Percentiles rank a stretch among this genome's conserved stretches.
Evolutionary conservation across 2,888 invertebrate species (phyloP).

Genomic region (Machimus rusticus): DNA sequence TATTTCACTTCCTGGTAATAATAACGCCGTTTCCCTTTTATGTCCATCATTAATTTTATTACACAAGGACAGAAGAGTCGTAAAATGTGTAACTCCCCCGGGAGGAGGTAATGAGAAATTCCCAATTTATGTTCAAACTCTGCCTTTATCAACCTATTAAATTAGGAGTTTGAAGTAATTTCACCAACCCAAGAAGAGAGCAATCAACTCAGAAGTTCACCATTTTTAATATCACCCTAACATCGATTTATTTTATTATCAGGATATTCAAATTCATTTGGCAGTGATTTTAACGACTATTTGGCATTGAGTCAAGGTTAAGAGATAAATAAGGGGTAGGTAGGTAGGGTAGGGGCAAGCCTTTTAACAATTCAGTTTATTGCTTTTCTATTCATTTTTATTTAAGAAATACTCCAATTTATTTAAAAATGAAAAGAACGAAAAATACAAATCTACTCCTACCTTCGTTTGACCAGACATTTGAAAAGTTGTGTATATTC

Average conservation of each 20-base stretch:
- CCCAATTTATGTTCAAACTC: constrained; percentile 28
- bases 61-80: constrained; percentile 25
- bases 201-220: neutral
- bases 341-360: neutral
- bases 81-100: constrained; percentile 11
- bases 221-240: neutral
- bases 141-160: constrained; percentile 31
- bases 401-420: neutral
- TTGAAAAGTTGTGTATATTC: too few relatives aligned
- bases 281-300: neutral
- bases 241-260: neutral
- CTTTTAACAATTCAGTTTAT: neutral
- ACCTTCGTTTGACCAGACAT: too few relatives aligned
- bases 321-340: neutral
- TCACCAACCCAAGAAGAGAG: neutral
- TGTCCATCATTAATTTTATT: constrained; percentile 35
- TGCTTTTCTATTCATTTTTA: neutral
- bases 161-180: constrained; percentile 30
- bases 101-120: constrained; percentile 7
- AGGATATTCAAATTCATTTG: neutral
- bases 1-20: constrained; percentile 23
- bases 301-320: neutral
- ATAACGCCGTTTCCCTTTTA: constrained; percentile 21
- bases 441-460: too few relatives aligned
- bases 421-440: neutral